Evolutionary conservation across 2,797 vertebrate genomes (phyloP).

Genomic region (Sebastes dallii): DNA sequence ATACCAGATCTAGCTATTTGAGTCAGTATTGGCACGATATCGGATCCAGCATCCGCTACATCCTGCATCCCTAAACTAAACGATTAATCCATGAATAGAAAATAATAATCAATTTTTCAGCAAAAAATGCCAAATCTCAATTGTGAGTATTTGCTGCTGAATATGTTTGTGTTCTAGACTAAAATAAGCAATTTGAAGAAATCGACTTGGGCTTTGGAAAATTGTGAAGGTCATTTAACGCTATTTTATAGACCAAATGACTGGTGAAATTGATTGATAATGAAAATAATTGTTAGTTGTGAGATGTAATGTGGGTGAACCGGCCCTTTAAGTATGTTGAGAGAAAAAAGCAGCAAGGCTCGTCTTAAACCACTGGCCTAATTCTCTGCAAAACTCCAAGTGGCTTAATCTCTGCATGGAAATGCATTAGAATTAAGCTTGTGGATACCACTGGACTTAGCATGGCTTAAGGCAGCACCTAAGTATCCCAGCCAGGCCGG

Average conservation of each 20-base stretch:
- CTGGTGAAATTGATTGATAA: not conserved
- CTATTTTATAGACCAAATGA: not conserved
- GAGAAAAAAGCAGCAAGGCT: not conserved
- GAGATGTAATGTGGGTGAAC: not conserved
- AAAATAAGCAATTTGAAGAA: not conserved
- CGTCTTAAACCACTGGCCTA: conserved; percentile 38
- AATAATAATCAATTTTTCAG: not conserved
- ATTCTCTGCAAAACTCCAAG: conserved; percentile 46
- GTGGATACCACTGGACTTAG: conserved; percentile 28
- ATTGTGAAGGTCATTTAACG: not conserved
- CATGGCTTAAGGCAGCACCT: conserved; percentile 37
- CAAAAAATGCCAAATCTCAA: not conserved
- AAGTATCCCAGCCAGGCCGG: not conserved
- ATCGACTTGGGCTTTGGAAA: not conserved
- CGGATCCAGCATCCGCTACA: no score
- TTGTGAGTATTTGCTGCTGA: not conserved
- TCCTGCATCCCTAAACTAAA: no score
- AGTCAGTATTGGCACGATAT: no score
- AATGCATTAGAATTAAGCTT: conserved; percentile 49
- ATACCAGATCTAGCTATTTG: no score
- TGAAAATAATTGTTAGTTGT: not conserved
- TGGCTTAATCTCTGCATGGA: conserved; percentile 53
- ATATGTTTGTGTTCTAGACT: not conserved
- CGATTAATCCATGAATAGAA: no score
- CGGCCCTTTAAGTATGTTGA: conserved; percentile 1